Evolutionary conservation across 2,797 vertebrate species (phyloP), one percentile per base, ranked within the genome.

Genomic region (Leucoraja ocellata): DNA sequence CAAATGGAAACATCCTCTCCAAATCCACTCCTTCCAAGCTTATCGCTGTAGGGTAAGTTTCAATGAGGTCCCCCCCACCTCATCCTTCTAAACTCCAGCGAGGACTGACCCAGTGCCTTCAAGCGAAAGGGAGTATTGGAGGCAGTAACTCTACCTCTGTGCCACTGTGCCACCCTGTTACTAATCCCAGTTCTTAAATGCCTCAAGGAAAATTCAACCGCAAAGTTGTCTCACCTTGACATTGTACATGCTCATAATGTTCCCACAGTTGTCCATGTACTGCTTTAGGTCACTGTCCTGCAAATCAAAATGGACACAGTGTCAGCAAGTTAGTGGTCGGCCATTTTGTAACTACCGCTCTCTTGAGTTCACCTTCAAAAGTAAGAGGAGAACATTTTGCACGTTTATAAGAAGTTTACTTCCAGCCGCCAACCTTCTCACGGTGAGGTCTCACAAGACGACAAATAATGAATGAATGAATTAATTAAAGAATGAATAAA

Each of bases 251-350:
- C 97, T 99, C 98, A 99, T 99, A 94, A 99, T 97, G 95, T 97
- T 99, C 88, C 98, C 98, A 10, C 98, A 99, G 97, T 97, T 98
- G 95, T 99, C 98, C 94, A 99, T 95, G 94, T 99, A 99, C 95
- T 99, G 98, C 94, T 99, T 99, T 94, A 99, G 96, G 95, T 99
- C 98, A 5, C 96, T 99, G 95, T 99, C 98, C 98, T 99, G 96
- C 76, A 95, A 96, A 0, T 7, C 4, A 2, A 25, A 54, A 46
- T 11, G 46, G 76, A 92, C 2, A 76, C 8, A 9, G 23, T 54
- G 90, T n/a, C 18, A 76, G 54, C 39, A 28, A 39, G 9, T n/a
- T 46, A 39, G 23, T 28, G 3, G 36, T 32, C 23, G 90, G 28
- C 58, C 36, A 36, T 88, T 68, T 32, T 39, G 84, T 18, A 21